Percentiles rank a stretch among this genome's conserved stretches.
phyloP scores from a whole-genome alignment of 2,797 vertebrate species.

The Phaenicophaeus curvirostris region DNA sequence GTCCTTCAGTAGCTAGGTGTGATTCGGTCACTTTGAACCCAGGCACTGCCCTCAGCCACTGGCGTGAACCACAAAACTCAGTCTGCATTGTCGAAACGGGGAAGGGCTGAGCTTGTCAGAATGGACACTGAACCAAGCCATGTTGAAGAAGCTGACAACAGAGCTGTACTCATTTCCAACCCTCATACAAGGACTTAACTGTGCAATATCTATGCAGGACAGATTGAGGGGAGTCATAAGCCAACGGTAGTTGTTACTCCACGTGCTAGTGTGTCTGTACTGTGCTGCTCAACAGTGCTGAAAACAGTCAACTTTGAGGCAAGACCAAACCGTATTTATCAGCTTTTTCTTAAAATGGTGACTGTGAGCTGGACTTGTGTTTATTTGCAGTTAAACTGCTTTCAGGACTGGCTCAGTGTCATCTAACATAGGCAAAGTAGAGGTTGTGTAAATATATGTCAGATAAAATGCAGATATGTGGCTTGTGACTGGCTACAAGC shows the following conservation, averaged over 20 bases:
- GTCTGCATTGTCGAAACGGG: no score
- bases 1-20: background rate
- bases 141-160: background rate
- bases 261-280: background rate
- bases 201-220: background rate
- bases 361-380: background rate
- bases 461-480: background rate
- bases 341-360: background rate
- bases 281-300: background rate
- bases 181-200: background rate
- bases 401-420: background rate
- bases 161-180: background rate
- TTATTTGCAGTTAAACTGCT: background rate
- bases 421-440: background rate
- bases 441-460: background rate
- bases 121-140: no score
- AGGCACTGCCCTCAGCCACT: background rate
- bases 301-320: background rate
- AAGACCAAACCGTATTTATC: fast-evolving
- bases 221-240: background rate
- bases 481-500: background rate
- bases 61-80: background rate
- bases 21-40: background rate
- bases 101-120: no score
- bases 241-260: background rate